Base-by-base conservation (phyloP, 2,888 invertebrate genomes). In the Mystacides longicornis region DNA sequence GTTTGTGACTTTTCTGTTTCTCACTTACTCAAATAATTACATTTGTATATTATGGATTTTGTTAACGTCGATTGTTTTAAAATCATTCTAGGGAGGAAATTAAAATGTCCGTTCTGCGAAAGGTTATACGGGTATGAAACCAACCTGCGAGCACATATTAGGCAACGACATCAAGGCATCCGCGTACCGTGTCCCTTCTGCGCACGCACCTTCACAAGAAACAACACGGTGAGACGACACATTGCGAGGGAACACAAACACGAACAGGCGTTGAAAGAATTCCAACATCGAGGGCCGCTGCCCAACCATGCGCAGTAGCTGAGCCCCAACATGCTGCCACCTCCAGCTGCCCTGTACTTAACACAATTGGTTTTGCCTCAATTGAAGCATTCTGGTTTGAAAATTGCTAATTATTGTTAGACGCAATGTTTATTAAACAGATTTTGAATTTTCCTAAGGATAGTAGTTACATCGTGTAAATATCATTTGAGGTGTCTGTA, bases 41-140 rank as follows among this genome's bases (percentile, higher is more conserved):
- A n/a, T 37, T 37, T 37, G 37, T 27, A 7, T 27, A 11, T 7
- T 11, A 27, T 27, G 11, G 11, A 7, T 27, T 27, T 27, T 27
- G 11, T 11, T 27, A 27, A 7, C 11, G 5, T 27, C 11, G 5
- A 27, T 27, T 27, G 27, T 27, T 27, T 11, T 27, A 27, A 27
- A 7, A 11, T 7, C 27, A 27, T 77, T 80, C 2, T 79, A 91
- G 92, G 91, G 67, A 92, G 91, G 74, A 93, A 93, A 74, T 78
- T 93, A 68, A 92, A 92, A 78, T 93, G 92, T 75, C 89, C 92
- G 67, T 92, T 89, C 74, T 93, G 93, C 80, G 93, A 93, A 76
- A 82, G 92, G 68, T 80, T 93, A 60, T 93, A 93, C 75, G 93
- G 93, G 62, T 93, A 93, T 72, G 93, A 93, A 81, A 93, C 93